Base-by-base conservation (phyloP, 37 sponge, comb jelly and placozoan genomes). In the Agelas oroides region DNA sequence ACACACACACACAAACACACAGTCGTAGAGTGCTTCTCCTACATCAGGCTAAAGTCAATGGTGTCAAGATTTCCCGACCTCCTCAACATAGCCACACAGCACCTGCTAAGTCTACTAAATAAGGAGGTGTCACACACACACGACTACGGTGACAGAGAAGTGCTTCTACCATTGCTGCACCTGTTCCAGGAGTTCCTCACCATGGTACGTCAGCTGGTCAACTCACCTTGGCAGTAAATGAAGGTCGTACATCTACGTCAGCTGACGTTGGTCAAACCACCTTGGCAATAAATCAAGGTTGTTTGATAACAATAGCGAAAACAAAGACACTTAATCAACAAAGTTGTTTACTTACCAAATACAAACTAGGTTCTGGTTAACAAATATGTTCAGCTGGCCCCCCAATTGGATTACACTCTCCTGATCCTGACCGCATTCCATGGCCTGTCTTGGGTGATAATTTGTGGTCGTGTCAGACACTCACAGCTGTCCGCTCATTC, bases 141-240 rank as follows among this genome's bases (percentile, higher is more conserved):
- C 33, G 90, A 89, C 56, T 76, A 89, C 62, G 92, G 89, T 19
- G 89, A 95, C 72, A 81, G 68, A 0, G 92, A 95, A 55, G 83
- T 73, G 8, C 68, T 95, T 0, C 73, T 95, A 0, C 95, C 95
- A 2, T 65, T 95, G 21, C 74, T 95, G 31, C 95, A 92, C 28
- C 76, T 95, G 20, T 81, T 95, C 77, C 78, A 72, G 65, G 85
- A 88, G 68, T 70, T 91, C 11, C 72, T 89, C 20, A 85, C 74
- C 57, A 88, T 88, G 93, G 95, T 95, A 34, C 80, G 86, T 5
- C 61, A 5, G 31, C 5, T 33, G 46, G 2, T 23, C 18, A 27
- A 17, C 25, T 24, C 20, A 52, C 6, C 14, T 53, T 18, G 25
- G 17, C n/a, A n/a, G n/a, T n/a, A n/a, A n/a, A n/a, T n/a, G n/a